phyloP scores from a whole-genome alignment of 2,113 vertebrate species.

The Trematomus loennbergii region DNA sequence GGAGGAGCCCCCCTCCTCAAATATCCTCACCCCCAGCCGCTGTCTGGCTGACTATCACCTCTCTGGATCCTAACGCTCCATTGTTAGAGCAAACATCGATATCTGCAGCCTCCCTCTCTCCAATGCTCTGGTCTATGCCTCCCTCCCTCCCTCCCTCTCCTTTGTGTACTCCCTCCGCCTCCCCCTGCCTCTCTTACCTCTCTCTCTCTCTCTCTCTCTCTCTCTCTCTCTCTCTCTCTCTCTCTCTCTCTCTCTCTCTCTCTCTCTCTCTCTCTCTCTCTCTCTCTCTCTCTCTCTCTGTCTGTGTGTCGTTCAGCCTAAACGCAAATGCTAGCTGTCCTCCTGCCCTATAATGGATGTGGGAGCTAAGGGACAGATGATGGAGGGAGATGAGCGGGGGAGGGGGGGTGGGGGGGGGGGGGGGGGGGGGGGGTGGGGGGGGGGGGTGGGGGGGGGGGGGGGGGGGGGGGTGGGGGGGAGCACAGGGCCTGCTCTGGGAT shows the following conservation, averaged over 20 bases:
- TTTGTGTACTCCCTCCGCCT: conserved; percentile 58
- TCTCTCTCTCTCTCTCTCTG: conserved; percentile 24
- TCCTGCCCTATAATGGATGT: conserved; percentile 75
- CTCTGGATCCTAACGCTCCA: conserved; percentile 71
- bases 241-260: conserved; percentile 25
- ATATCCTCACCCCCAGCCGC: conserved; percentile 68
- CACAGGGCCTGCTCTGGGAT: conserved; percentile 38
- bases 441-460: background rate
- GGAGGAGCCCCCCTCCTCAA: conserved; percentile 72
- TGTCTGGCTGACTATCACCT: conserved; percentile 66
- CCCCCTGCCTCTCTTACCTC: conserved; percentile 24
- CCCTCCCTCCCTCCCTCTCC: conserved; percentile 40
- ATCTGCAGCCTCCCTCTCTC: conserved; percentile 62
- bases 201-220: conserved; percentile 32
- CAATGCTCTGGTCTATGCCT: conserved; percentile 37
- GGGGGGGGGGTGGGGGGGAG: background rate
- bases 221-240: conserved; percentile 19
- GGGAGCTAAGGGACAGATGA: conserved; percentile 79
- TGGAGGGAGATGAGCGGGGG: conserved; percentile 58
- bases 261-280: conserved; percentile 30
- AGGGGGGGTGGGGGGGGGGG: conserved; percentile 16
- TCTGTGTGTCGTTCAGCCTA: conserved; percentile 37
- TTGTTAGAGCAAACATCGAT: conserved; percentile 73
- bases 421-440: background rate
- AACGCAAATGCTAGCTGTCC: conserved; percentile 61